Evolutionary conservation across 1,140 invertebrate genomes (phyloP).

Genomic region (Heliconius hermathena): DNA sequence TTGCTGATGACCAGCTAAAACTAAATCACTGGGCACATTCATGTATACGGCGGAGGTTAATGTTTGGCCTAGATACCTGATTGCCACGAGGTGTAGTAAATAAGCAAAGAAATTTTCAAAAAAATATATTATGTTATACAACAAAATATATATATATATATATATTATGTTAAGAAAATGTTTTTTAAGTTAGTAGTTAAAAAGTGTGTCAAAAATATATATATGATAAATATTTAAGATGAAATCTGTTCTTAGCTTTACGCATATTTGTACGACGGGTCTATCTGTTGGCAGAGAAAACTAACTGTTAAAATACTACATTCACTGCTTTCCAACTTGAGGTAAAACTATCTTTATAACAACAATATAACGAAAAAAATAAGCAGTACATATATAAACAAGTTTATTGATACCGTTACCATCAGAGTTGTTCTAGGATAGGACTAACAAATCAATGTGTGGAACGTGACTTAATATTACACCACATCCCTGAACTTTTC

Average conservation of each 20-base stretch:
- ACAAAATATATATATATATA: too few relatives aligned
- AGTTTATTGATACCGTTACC: slow-evolving; percentile 30
- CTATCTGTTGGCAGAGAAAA: too few relatives aligned
- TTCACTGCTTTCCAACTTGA: too few relatives aligned
- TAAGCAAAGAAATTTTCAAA: too few relatives aligned
- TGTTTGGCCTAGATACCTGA: slow-evolving; percentile 32
- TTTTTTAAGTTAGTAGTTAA: too few relatives aligned
- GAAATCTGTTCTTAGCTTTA: too few relatives aligned
- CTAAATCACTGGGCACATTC: slow-evolving; percentile 22
- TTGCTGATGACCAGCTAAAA: slow-evolving; percentile 38
- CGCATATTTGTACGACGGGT: too few relatives aligned
- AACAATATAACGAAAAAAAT: slow-evolving; percentile 10
- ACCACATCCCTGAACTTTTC: slow-evolving; percentile 17
- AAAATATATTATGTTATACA: too few relatives aligned
- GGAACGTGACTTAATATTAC: slow-evolving; percentile 36
- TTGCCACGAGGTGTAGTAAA: not conserved
- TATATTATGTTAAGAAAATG: too few relatives aligned
- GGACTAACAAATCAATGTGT: slow-evolving; percentile 36
- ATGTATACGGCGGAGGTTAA: not conserved
- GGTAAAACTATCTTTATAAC: not conserved
- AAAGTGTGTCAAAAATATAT: too few relatives aligned
- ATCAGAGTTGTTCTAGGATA: slow-evolving; percentile 29
- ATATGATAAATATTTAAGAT: too few relatives aligned
- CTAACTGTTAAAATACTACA: too few relatives aligned
- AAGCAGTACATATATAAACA: not conserved